Conservation (phyloP, 2,888 invertebrate genomes). For the Agrochola circellaris region DNA sequence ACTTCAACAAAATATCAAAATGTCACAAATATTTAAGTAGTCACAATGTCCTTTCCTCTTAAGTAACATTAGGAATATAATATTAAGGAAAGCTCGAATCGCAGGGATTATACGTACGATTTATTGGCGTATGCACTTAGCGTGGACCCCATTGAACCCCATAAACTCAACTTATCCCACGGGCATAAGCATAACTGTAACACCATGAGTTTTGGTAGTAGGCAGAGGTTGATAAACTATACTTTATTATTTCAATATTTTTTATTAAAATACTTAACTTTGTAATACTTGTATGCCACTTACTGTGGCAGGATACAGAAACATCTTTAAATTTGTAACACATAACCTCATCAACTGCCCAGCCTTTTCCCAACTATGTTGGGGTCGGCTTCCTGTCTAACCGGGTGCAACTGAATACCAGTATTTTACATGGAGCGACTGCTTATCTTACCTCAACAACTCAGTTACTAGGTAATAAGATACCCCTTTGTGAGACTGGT, state of each 20-base stretch:
- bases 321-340: not conserved
- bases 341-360: too few relatives aligned
- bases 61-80: not conserved
- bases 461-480: too few relatives aligned
- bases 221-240: not conserved
- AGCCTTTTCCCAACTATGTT: too few relatives aligned
- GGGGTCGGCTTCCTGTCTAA: too few relatives aligned
- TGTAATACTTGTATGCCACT: not conserved
- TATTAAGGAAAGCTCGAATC: not conserved
- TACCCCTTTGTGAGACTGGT: too few relatives aligned
- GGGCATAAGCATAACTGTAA: constrained; percentile 3
- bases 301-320: not conserved
- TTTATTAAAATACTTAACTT: not conserved
- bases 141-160: constrained; percentile 1
- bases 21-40: not conserved
- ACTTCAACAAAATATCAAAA: not conserved
- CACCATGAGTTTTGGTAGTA: not conserved
- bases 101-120: constrained; percentile 31
- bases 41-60: not conserved
- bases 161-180: constrained; percentile 38
- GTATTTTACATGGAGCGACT: too few relatives aligned
- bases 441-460: too few relatives aligned
- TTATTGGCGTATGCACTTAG: constrained; percentile 48
- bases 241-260: not conserved
- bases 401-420: too few relatives aligned